phyloP scores from a whole-genome alignment of 2,113 vertebrate genomes.

The Motacilla alba region DNA sequence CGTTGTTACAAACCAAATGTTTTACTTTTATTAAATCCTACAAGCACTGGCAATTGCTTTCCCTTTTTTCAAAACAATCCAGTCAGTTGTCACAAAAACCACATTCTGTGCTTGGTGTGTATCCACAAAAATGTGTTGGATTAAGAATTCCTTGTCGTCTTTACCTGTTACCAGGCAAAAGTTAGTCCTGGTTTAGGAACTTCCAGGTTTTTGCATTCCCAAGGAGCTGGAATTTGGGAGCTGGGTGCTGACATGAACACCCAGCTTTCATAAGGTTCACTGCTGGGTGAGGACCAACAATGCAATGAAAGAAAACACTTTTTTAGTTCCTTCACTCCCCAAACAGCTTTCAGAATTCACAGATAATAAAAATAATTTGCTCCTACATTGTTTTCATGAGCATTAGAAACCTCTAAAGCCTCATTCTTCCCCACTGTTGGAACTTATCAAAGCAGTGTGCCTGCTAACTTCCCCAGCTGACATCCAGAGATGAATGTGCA shows the following conservation, averaged over 20 bases:
- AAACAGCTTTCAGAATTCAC: conserved; percentile 7
- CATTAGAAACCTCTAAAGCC: conserved; percentile 28
- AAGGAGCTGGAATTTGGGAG: neutral
- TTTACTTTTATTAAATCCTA: neutral
- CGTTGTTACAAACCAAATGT: neutral
- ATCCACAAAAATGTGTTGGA: neutral
- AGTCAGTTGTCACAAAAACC: neutral
- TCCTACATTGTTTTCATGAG: conserved; percentile 18
- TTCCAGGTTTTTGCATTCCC: neutral
- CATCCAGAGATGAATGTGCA: conserved; percentile 43
- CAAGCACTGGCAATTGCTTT: neutral
- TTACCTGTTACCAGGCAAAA: neutral
- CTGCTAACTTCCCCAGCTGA: conserved; percentile 46
- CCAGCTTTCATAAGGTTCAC: neutral
- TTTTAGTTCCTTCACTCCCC: neutral
- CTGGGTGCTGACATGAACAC: neutral
- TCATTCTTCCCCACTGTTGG: conserved; percentile 17
- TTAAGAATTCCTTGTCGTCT: neutral
- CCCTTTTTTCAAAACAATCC: neutral
- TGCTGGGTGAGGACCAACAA: neutral
- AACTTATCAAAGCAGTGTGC: conserved; percentile 44
- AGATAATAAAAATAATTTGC: conserved; percentile 2
- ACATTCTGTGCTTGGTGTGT: fast-evolving
- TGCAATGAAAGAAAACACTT: neutral
- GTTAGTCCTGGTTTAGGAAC: neutral